phyloP scores from a whole-genome alignment of 2,797 vertebrate species.

The Hypotaenidia philippensis region DNA sequence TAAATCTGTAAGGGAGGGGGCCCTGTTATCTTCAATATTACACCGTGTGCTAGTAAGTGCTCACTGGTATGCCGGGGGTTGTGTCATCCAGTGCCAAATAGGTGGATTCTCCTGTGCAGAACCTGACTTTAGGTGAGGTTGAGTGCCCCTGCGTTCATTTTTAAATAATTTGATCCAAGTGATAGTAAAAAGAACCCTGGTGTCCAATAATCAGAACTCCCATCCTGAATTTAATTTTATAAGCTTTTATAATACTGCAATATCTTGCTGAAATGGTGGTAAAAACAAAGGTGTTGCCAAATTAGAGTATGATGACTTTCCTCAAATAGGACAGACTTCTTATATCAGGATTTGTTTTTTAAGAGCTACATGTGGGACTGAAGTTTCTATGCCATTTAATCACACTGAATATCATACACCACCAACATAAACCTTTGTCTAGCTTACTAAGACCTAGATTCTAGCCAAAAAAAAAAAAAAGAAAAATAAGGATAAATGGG shows the following conservation, averaged over 20 bases:
- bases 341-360: not conserved
- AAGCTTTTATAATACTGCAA: not conserved
- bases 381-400: not conserved
- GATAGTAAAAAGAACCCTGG: not conserved
- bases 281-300: not conserved
- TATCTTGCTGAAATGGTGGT: not conserved
- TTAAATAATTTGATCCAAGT: not conserved
- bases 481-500: not conserved
- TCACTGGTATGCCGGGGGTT: not conserved
- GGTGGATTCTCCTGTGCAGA: not conserved
- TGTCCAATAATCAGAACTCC: not conserved
- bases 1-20: not conserved
- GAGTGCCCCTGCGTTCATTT: not conserved
- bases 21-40: not conserved
- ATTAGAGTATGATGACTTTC: not conserved
- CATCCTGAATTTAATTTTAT: not conserved
- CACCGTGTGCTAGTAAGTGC: not conserved
- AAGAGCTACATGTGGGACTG: accelerated
- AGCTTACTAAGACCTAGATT: not conserved
- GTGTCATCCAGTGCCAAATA: not conserved
- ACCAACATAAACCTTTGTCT: not conserved
- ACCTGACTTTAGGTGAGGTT: not conserved
- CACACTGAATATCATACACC: not conserved
- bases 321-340: not conserved
- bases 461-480: not conserved